Evolutionary conservation across 30 jellyfish, hydroid and myxozoan genomes (phyloP).

Genomic region (Aurelia aurita): DNA sequence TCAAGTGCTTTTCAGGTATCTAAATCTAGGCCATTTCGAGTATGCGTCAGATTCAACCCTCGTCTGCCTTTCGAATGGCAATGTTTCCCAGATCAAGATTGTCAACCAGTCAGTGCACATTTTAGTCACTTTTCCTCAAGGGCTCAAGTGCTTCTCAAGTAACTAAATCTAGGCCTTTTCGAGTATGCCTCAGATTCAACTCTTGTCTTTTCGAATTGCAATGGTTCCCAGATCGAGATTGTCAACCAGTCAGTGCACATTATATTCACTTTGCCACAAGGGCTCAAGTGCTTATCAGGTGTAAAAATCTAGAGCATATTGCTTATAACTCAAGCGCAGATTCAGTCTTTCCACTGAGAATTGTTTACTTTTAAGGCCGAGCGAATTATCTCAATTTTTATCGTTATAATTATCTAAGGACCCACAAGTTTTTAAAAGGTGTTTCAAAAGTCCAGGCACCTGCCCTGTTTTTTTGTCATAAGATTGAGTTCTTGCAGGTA

Average conservation of each 20-base stretch:
- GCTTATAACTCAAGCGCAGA: no score
- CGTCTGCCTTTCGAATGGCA: conserved; percentile 77
- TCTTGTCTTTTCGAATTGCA: no score
- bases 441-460: no score
- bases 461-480: no score
- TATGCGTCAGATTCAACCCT: conserved; percentile 24
- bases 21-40: neutral
- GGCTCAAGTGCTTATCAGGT: conserved; percentile 55
- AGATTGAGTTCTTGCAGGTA: no score
- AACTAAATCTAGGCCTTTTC: no score
- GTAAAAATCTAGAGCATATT: neutral
- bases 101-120: conserved; percentile 6
- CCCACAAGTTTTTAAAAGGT: no score
- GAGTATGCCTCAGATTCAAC: no score
- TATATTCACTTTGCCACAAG: conserved; percentile 37
- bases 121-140: conserved; percentile 29
- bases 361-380: no score
- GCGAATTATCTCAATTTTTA: no score
- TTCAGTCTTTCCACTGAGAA: no score
- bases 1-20: conserved; percentile 45
- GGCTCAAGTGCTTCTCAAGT: conserved; percentile 51
- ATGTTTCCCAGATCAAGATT: conserved; percentile 54
- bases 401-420: no score
- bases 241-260: conserved; percentile 5
- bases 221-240: conserved; percentile 46